Conservation (phyloP, 1,140 invertebrate genomes). For the Watersipora subatra region DNA sequence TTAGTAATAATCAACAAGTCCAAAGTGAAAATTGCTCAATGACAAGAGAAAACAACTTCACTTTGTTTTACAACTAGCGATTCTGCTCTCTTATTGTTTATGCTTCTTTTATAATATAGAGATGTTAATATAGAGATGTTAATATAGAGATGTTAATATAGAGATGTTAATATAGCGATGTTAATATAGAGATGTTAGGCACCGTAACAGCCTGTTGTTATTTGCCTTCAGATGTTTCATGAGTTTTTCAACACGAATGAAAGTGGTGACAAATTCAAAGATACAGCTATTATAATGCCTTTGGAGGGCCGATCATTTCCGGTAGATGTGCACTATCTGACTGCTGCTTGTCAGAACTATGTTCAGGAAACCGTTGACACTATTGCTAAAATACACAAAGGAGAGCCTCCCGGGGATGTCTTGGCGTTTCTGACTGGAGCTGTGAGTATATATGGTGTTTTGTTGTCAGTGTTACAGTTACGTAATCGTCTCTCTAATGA, state of each 20-base stretch:
- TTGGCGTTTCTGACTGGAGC: conserved; percentile 85
- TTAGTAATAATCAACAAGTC: too few species aligned
- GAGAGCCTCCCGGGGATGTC: conserved; percentile 58
- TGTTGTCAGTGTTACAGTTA: too few species aligned
- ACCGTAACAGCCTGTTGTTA: too few species aligned
- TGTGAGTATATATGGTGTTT: conserved; percentile 57
- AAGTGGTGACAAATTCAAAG: conserved; percentile 40
- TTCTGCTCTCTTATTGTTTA: too few species aligned
- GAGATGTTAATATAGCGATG: too few species aligned
- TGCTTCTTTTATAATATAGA: too few species aligned
- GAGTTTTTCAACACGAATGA: conserved; percentile 74
- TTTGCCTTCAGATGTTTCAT: conserved; percentile 44
- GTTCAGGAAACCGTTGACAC: conserved; percentile 72
- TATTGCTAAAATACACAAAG: conserved; percentile 73
- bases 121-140: too few species aligned
- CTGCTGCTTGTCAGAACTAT: conserved; percentile 78
- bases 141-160: too few species aligned
- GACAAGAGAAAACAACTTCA: too few species aligned
- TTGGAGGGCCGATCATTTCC: conserved; percentile 78
- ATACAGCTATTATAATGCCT: conserved; percentile 67
- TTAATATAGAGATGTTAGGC: too few species aligned
- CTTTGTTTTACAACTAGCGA: not conserved
- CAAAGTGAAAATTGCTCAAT: too few species aligned
- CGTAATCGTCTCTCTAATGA: too few species aligned
- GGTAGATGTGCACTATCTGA: conserved; percentile 53